These are phyloP conservation scores for Tyto alba DNA, from an alignment of 2,113 vertebrate species.

Conservation along the genomic window DNA sequence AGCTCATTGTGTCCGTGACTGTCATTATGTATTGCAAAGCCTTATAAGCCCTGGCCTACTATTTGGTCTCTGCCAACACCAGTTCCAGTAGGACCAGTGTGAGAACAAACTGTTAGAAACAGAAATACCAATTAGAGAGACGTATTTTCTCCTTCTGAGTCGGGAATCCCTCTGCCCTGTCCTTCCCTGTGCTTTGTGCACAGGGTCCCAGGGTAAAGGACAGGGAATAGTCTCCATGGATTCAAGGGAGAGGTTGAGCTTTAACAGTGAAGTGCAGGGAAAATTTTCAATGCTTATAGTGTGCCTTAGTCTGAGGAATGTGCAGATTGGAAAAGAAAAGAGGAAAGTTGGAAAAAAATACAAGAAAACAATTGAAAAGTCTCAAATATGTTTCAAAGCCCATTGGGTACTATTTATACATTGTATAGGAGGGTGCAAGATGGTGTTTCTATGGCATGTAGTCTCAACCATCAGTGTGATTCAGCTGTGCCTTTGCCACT, in stretches of 20 bases:
- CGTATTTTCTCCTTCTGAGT: not conserved
- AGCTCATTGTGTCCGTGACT: not conserved
- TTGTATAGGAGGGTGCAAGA: not conserved
- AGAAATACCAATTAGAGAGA: not conserved
- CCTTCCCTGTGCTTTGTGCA: not conserved
- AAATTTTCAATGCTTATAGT: not conserved
- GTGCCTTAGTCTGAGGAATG: not conserved
- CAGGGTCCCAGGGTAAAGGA: not conserved
- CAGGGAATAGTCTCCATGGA: not conserved
- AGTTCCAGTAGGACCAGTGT: not conserved
- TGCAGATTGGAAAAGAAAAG: not conserved
- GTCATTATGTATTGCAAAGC: not conserved
- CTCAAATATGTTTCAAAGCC: not conserved
- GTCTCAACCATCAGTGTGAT: not conserved
- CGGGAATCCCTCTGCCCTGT: not conserved
- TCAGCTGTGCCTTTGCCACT: not conserved
- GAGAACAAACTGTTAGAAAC: not conserved
- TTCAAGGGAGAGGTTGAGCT: not conserved
- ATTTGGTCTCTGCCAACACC: not conserved
- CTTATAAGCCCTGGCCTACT: not conserved
- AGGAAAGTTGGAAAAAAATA: not conserved
- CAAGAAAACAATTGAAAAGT: not conserved
- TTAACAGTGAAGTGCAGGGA: not conserved
- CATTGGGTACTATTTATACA: not conserved
- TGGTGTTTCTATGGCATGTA: not conserved